Percentiles rank a stretch among this genome's conserved stretches.
Conservation (phyloP, 2,113 vertebrate genomes). For the Notechis scutatus region DNA sequence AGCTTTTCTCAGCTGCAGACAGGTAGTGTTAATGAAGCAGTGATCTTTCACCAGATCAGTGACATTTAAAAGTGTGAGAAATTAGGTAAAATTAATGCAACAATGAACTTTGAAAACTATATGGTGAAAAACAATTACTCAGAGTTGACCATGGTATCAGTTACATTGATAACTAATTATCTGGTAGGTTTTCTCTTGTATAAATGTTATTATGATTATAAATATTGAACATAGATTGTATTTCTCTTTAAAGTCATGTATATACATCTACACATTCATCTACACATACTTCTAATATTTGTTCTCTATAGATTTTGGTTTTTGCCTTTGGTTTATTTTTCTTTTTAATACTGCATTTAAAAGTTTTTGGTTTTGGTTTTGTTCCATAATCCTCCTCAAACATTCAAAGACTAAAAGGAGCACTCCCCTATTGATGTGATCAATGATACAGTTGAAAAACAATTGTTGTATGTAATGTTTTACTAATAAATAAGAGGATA, state of each 20-base stretch:
- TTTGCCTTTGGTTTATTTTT: not conserved
- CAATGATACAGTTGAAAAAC: not conserved
- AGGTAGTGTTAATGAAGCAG: not conserved
- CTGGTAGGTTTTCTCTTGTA: not conserved
- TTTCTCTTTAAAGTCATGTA: not conserved
- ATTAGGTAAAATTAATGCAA: not conserved
- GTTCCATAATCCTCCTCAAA: not conserved
- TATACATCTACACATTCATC: not conserved
- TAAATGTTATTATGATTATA: not conserved
- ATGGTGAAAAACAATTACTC: not conserved
- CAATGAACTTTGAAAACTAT: not conserved
- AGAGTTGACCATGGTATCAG: not conserved
- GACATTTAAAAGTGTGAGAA: not conserved
- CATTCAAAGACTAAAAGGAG: not conserved
- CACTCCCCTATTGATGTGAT: not conserved
- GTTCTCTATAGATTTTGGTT: not conserved
- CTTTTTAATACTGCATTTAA: not conserved
- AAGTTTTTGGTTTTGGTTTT: not conserved
- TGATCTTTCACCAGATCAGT: not conserved
- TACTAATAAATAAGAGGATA: not conserved
- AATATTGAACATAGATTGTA: not conserved
- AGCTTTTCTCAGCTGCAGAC: not conserved
- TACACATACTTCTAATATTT: not conserved
- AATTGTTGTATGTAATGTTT: not conserved
- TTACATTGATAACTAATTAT: not conserved